Base-by-base conservation (phyloP, 1,140 invertebrate species). In the Ladona fulva region DNA sequence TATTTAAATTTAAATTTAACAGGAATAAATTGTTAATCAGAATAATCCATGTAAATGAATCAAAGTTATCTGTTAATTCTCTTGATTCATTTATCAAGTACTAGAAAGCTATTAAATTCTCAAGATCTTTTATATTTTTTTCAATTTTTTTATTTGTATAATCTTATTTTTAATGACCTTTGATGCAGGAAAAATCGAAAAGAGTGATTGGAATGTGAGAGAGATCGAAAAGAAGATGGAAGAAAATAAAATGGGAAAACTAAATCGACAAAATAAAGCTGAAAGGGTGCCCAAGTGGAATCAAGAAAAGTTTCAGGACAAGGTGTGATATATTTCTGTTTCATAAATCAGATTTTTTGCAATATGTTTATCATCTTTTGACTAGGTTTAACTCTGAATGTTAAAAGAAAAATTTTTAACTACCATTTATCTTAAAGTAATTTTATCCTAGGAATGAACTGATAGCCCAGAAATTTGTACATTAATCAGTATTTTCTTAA, bases 231-330 rank as follows among this genome's bases (percentile, higher is more conserved):
- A 95, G 81, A 96, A 97, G 86, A 95, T 96, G 10, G 89, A 92
- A 81, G 92, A 95, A 84, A 95, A 92, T 80, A 92, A 93, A 83
- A 88, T 93, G 82, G 90, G 92, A 24, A 87, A 90, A 80, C 29
- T 37, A 66, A 22, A 22, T 66, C 52, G 52, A 22, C 52, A 66
- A 19, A 86, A 89, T 3, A 85, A 87, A 1, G 87, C 87, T 22
- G 93, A 95, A 82, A 91, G 92, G 83, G 94, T 96, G 25, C 95
- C 94, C 52, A 95, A 95, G 83, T 96, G 95, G 95, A 95, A 92
- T 85, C 89, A 91, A 81, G 93, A 96, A 83, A 92, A 93, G 84
- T 87, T 86, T 82, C 84, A 87, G 79, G 87, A 86, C 80, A 87
- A 86, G 83, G 84, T 84, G 42, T 29, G 52, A 73, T 19, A 77